Conservation (phyloP, 2,113 vertebrate species). For the Hucho hucho region DNA sequence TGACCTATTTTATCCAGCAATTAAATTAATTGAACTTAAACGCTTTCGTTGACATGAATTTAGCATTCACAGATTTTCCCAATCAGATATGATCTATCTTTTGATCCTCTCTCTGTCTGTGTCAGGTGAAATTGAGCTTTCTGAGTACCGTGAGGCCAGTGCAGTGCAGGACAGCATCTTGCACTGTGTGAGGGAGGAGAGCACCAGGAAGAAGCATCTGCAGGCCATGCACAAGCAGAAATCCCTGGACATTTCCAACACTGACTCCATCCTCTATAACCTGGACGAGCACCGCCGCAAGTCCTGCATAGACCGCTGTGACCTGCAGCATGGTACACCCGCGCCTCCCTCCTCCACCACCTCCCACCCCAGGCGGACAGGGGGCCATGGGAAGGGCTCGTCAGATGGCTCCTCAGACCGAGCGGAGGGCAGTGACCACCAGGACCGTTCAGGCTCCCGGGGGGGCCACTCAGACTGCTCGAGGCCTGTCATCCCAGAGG, state of each 20-base stretch:
- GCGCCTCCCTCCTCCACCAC: conserved; percentile 68
- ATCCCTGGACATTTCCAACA: conserved; percentile 96
- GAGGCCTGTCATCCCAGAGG: conserved; percentile 91
- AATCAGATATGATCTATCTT: background rate
- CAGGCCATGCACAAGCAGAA: conserved; percentile 97
- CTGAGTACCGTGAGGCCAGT: conserved; percentile 91
- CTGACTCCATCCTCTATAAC: conserved; percentile 95
- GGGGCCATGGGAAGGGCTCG: conserved; percentile 73
- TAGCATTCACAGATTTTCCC: background rate
- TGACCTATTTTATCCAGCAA: background rate
- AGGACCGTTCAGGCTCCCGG: conserved; percentile 65
- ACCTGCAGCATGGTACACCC: conserved; percentile 75
- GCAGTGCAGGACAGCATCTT: conserved; percentile 94
- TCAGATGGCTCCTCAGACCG: conserved; percentile 79
- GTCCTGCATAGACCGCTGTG: conserved; percentile 96
- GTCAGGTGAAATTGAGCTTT: conserved; percentile 96
- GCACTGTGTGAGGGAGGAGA: conserved; percentile 91
- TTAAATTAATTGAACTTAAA: background rate
- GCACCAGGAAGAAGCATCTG: conserved; percentile 92
- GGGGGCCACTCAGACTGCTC: conserved; percentile 77
- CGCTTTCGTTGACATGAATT: background rate
- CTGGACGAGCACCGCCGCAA: conserved; percentile 94
- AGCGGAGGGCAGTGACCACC: conserved; percentile 63
- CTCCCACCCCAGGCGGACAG: conserved; percentile 42
- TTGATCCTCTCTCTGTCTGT: too few species aligned